Percentiles rank a stretch among this genome's conserved stretches.
These are phyloP conservation scores for Triplophysa yarkandensis DNA, from an alignment of 2,797 vertebrate species.

Conservation along the genomic window DNA sequence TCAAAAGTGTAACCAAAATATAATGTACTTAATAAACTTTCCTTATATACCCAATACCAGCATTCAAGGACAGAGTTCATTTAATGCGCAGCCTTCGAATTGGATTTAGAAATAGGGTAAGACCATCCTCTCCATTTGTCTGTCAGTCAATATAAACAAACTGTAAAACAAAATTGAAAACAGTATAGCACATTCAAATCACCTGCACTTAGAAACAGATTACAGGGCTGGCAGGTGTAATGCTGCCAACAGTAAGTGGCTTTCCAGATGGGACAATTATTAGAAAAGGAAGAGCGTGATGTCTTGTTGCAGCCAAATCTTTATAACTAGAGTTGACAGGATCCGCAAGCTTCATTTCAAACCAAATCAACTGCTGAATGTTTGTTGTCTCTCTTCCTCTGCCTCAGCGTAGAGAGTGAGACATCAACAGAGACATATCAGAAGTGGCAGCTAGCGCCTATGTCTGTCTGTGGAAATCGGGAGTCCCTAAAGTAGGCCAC, in stretches of 20 bases:
- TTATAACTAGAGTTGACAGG: slow-evolving; percentile 33
- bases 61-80: no score
- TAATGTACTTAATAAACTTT: no score
- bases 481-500: slow-evolving; percentile 51
- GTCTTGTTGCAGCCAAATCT: slow-evolving; percentile 18
- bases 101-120: no score
- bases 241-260: not conserved
- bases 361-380: slow-evolving; percentile 45
- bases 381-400: slow-evolving; percentile 33
- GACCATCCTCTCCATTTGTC: not conserved
- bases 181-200: slow-evolving; percentile 6
- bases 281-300: slow-evolving; percentile 14
- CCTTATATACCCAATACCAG: no score
- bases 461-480: slow-evolving; percentile 43
- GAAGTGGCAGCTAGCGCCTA: slow-evolving; percentile 48
- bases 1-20: no score
- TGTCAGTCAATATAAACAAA: not conserved
- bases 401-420: slow-evolving; percentile 32
- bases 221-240: not conserved
- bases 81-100: no score
- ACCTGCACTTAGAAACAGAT: slow-evolving; percentile 7
- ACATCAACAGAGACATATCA: slow-evolving; percentile 51
- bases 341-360: slow-evolving; percentile 42
- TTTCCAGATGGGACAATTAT: slow-evolving; percentile 33
- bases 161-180: slow-evolving; percentile 13